These are phyloP conservation scores for Neogobius melanostomus DNA, from an alignment of 2,113 vertebrate genomes.

Conservation along the genomic window DNA sequence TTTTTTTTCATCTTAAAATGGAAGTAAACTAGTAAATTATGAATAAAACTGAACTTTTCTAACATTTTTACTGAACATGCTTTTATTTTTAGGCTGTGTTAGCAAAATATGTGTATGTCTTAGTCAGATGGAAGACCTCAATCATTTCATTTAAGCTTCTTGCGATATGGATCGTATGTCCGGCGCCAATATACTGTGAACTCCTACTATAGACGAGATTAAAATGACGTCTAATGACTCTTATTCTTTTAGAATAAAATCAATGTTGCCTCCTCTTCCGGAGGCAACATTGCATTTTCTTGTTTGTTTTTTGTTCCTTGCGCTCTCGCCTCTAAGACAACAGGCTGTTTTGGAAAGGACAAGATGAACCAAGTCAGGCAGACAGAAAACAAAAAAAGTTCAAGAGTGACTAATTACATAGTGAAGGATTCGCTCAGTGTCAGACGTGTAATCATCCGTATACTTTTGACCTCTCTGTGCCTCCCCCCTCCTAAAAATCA, in stretches of 20 bases:
- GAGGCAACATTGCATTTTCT: background rate
- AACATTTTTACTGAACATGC: too few species aligned
- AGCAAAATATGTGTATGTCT: too few species aligned
- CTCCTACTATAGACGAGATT: too few species aligned
- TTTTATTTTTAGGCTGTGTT: too few species aligned
- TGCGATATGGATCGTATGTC: too few species aligned
- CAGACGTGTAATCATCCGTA: constrained; percentile 38
- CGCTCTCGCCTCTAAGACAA: constrained; percentile 3
- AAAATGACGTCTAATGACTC: background rate
- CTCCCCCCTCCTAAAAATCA: background rate
- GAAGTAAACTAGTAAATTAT: too few species aligned
- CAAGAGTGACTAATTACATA: constrained; percentile 26
- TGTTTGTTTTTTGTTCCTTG: background rate
- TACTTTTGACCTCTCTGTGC: constrained; percentile 24
- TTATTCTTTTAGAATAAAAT: background rate
- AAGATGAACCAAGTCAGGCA: constrained; percentile 10
- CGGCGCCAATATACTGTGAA: too few species aligned
- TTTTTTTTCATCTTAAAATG: too few species aligned
- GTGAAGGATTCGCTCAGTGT: constrained; percentile 18
- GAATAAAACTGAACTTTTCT: too few species aligned
- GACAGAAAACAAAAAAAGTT: background rate
- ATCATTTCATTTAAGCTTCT: too few species aligned
- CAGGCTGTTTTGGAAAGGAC: constrained; percentile 7
- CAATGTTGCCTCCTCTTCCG: background rate
- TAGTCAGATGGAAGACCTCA: too few species aligned